Evolutionary conservation across 2,113 vertebrate species (phyloP), one percentile per base, ranked within the genome.

Genomic region (Catagonus wagneri): DNA sequence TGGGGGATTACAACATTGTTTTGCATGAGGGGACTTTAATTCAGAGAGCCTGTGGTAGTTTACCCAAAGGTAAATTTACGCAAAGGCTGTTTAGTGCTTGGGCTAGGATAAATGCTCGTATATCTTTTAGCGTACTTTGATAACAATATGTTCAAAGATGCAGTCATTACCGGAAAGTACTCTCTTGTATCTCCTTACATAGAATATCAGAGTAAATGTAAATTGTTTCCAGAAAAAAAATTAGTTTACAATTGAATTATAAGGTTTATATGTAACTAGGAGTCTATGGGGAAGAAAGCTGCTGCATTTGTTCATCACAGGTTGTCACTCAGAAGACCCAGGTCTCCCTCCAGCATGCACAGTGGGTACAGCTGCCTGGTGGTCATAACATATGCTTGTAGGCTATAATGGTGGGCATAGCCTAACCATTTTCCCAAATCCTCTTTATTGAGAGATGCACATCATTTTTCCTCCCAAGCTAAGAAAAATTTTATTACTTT

Each of bases 51-150:
- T 80, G 0, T 58, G 15, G 10, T 25, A 61, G 50, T 61, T 68
- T 22, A 11, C 16, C 11, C 36, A 80, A 71, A 56, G 60, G 10
- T 61, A 61, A 61, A 61, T 25, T 61, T 23, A 25, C 60, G 20
- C 16, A 4, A 44, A 27, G 25, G 36, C 10, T 71, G 4, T 20
- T 25, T 27, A n/a, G 13, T 65, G 11, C 4, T 17, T 1, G 11
- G 27, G 1, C 10, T 58, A 4, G 20, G 36, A 3, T 86, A 50
- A 65, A 7, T n/a, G 1, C 32, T 5, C 3, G 10, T 2, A 2
- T 63, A 20, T 84, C 23, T 90, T 68, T 79, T 23, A 52, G 0
- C 25, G 2, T 69, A 60, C 22, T 84, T 66, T 85, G 32, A 72
- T 83, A 79, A 61, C 20, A 20, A 10, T 19, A 44, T 58, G 29